These are phyloP conservation scores for Gonatopus flavifemur DNA, from an alignment of 1,140 invertebrate species.

Conservation along the genomic window DNA sequence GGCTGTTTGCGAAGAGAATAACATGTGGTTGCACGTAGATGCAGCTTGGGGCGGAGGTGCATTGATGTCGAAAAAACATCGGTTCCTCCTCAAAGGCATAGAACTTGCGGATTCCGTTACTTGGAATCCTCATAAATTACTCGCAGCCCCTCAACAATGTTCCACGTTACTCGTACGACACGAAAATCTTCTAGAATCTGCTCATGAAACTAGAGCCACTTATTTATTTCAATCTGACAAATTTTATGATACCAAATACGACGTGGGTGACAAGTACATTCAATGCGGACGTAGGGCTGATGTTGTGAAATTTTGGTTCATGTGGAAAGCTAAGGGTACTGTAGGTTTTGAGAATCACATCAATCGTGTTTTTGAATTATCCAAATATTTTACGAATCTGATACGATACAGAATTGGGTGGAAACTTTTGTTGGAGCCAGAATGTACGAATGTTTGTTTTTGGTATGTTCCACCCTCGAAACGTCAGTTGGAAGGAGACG, in stretches of 20 bases:
- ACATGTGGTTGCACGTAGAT: constrained; percentile 94
- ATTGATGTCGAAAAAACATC: constrained; percentile 80
- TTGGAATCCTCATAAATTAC: constrained; percentile 92
- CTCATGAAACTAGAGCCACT: constrained; percentile 72
- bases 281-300: constrained; percentile 92
- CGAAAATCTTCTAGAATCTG: constrained; percentile 59
- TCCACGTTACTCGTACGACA: constrained; percentile 80
- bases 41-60: constrained; percentile 93
- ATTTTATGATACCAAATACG: constrained; percentile 89
- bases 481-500: constrained; percentile 61
- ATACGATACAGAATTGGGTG: constrained; percentile 73
- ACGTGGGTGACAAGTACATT: constrained; percentile 93
- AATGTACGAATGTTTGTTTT: constrained; percentile 93
- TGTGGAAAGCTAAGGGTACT: constrained; percentile 96
- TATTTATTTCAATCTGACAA: constrained; percentile 97
- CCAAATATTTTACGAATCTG: constrained; percentile 69
- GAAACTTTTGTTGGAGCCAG: constrained; percentile 75
- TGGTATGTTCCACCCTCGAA: constrained; percentile 86
- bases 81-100: constrained; percentile 76
- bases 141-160: constrained; percentile 88
- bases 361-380: constrained; percentile 75
- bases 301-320: constrained; percentile 95
- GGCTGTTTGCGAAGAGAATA: constrained; percentile 78
- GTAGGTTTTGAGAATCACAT: constrained; percentile 78
- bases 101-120: constrained; percentile 87